A percentile compares a stretch with the other conserved stretches of the same genome.
phyloP scores from a whole-genome alignment of 2,797 vertebrate species.

The Oreochromis mossambicus region DNA sequence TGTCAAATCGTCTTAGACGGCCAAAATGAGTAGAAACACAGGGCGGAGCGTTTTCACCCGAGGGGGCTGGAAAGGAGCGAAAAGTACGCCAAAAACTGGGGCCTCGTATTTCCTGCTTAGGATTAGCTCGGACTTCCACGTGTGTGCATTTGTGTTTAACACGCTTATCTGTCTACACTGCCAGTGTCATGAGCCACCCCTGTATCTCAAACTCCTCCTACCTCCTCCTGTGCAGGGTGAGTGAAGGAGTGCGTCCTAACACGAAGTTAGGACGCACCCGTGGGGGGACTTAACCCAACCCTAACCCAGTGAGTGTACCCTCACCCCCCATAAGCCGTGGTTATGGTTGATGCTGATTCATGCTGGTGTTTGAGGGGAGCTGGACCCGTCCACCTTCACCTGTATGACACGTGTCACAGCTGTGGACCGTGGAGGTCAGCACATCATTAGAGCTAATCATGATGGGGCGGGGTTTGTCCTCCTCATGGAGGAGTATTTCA shows the following conservation, averaged over 20 bases:
- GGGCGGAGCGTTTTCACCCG: accelerated
- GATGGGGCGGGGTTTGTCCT: too few species aligned
- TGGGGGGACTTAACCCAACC: too few species aligned
- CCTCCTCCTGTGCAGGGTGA: background rate
- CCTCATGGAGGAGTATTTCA: background rate
- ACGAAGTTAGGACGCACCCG: too few species aligned
- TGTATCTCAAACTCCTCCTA: background rate
- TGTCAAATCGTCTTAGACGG: conserved; percentile 33
- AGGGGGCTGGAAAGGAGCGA: background rate
- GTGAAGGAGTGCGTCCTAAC: background rate
- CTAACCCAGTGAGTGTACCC: too few species aligned
- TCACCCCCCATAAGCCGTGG: too few species aligned
- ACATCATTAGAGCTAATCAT: too few species aligned
- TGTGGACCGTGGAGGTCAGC: too few species aligned
- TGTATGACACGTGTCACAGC: too few species aligned
- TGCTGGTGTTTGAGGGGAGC: too few species aligned
- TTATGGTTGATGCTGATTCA: too few species aligned
- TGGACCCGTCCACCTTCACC: too few species aligned
- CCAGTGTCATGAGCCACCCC: background rate
- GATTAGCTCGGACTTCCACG: background rate
- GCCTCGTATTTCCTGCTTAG: background rate
- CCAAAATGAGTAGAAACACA: background rate
- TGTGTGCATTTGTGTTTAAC: background rate
- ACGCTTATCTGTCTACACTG: background rate
- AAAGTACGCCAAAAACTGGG: background rate